phyloP scores from a whole-genome alignment of 2,797 vertebrate species.

The Syndactyla subalaris region DNA sequence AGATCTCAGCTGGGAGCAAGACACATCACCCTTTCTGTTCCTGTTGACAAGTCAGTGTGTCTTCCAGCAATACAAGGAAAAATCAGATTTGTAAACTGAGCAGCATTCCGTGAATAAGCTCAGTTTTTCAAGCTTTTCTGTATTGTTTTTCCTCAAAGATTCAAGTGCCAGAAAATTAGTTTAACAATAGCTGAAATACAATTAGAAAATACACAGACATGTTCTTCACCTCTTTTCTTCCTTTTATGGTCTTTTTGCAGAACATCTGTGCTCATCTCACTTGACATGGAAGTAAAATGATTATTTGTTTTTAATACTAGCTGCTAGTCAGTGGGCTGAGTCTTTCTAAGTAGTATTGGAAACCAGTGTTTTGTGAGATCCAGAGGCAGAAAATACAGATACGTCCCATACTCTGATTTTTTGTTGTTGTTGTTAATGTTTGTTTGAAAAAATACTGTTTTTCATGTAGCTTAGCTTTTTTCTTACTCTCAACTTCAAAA shows the following conservation, averaged over 20 bases:
- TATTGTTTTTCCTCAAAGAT: background rate
- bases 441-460: background rate
- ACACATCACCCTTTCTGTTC: background rate
- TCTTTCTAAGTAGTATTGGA: background rate
- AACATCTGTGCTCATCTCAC: background rate
- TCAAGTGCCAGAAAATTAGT: background rate
- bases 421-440: background rate
- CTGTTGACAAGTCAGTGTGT: background rate
- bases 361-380: background rate
- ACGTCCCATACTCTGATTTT: background rate
- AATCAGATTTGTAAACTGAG: background rate
- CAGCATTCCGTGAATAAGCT: background rate
- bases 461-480: background rate
- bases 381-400: background rate
- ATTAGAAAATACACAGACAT: background rate
- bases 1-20: background rate
- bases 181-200: conserved; percentile 27
- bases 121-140: background rate
- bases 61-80: background rate
- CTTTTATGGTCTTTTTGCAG: conserved; percentile 29
- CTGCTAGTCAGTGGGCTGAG: background rate
- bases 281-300: background rate
- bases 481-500: background rate
- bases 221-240: conserved; percentile 5
- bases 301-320: background rate